Conservation (phyloP, 2,113 vertebrate genomes). For the Mobula hypostoma region DNA sequence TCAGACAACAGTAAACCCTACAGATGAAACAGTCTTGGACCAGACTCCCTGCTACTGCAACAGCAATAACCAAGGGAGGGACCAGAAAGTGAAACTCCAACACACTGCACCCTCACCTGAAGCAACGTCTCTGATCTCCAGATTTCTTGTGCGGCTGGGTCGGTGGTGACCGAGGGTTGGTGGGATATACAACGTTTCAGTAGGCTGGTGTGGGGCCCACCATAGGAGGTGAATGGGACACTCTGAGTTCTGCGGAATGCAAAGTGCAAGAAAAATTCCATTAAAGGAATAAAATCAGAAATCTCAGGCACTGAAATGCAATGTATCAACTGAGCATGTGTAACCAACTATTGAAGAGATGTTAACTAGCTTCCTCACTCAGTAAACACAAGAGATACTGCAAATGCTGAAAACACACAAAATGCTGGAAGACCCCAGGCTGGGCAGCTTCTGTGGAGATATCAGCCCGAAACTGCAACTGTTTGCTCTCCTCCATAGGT, state of each 20-base stretch:
- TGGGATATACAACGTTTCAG: constrained; percentile 88
- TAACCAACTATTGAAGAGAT: no score
- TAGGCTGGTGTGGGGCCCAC: constrained; percentile 77
- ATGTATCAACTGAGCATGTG: no score
- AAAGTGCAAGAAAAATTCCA: background rate
- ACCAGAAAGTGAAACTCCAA: background rate
- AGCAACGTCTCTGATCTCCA: constrained; percentile 88
- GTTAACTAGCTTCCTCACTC: background rate
- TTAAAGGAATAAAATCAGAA: background rate
- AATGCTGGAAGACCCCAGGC: no score
- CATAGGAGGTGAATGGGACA: constrained; percentile 74
- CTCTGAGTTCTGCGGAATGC: constrained; percentile 63
- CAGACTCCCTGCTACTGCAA: background rate
- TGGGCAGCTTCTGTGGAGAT: no score
- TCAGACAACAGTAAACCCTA: background rate
- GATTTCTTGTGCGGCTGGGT: constrained; percentile 90
- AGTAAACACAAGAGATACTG: background rate
- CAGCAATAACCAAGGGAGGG: no score
- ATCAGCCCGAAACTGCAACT: no score
- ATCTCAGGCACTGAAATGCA: background rate
- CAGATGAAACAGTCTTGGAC: background rate
- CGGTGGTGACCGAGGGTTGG: constrained; percentile 83
- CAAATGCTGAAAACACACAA: no score
- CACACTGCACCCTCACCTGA: constrained; percentile 54
- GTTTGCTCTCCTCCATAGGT: no score